A percentile compares a stretch with the other conserved stretches of the same genome.
These are phyloP conservation scores for Lucifuga dentata DNA, from an alignment of 2,113 vertebrate species.

Conservation along the genomic window DNA sequence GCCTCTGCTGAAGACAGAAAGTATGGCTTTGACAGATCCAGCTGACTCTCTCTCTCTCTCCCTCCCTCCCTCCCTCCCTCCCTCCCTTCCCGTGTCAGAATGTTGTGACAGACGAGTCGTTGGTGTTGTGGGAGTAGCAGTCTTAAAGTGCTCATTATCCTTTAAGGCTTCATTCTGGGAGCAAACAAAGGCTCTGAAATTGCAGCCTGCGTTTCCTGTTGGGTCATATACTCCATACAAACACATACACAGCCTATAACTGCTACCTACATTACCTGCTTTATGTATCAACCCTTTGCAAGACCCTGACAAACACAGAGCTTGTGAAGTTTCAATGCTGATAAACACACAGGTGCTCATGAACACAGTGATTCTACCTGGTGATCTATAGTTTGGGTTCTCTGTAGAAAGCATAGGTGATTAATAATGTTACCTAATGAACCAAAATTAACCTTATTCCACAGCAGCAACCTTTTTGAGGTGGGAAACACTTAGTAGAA, in stretches of 20 bases:
- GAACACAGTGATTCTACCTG: slow-evolving; percentile 22
- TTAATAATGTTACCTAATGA: not conserved
- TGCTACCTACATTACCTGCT: slow-evolving; percentile 46
- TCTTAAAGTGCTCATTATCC: slow-evolving; percentile 87
- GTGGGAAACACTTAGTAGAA: not conserved
- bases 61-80: slow-evolving; percentile 2
- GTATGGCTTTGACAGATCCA: slow-evolving; percentile 74
- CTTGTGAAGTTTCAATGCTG: slow-evolving; percentile 38
- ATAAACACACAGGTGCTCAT: slow-evolving; percentile 43
- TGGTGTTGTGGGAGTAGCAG: slow-evolving; percentile 83
- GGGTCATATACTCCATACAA: slow-evolving; percentile 60
- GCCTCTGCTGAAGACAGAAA: slow-evolving; percentile 58
- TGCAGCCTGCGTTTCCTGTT: slow-evolving; percentile 77
- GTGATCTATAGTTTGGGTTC: slow-evolving; percentile 2
- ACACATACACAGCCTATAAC: slow-evolving; percentile 51
- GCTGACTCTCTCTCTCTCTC: slow-evolving; percentile 51
- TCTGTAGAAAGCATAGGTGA: not conserved
- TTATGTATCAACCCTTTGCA: slow-evolving; percentile 13
- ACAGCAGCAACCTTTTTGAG: slow-evolving; percentile 4
- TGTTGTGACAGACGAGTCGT: slow-evolving; percentile 85
- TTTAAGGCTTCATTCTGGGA: slow-evolving; percentile 85
- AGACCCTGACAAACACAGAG: slow-evolving; percentile 24
- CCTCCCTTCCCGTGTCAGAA: slow-evolving; percentile 62
- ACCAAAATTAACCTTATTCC: too few species aligned
- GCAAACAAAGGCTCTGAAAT: slow-evolving; percentile 85